A percentile compares a stretch with the other conserved stretches of the same genome.
Evolutionary conservation across 2,797 vertebrate species (phyloP).

Genomic region (Spinus olivaceus): DNA sequence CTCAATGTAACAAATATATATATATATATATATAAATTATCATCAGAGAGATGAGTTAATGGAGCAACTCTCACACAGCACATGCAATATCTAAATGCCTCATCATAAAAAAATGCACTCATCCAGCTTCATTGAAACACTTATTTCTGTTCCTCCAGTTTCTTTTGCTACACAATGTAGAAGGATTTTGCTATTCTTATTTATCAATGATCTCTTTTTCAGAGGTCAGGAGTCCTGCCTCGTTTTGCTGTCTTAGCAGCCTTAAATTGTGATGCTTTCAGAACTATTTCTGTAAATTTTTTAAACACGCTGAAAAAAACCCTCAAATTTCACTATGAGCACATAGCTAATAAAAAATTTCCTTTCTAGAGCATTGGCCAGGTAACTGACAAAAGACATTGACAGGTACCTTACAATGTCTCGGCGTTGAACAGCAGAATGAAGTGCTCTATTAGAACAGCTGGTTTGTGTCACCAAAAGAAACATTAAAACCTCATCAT

Average conservation of each 20-base stretch:
- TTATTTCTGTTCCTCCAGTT: neutral
- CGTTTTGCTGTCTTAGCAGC: neutral
- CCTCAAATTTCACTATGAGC: neutral
- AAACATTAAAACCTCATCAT: neutral
- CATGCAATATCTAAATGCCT: neutral
- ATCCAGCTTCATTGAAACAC: neutral
- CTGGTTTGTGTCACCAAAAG: neutral
- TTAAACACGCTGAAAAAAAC: neutral
- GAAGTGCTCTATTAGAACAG: neutral
- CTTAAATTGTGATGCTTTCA: neutral
- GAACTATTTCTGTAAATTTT: neutral
- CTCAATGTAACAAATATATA: neutral
- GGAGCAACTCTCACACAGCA: neutral
- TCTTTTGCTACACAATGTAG: neutral
- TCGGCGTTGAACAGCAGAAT: neutral
- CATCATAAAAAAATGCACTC: neutral
- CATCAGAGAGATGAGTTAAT: neutral
- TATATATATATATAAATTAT: neutral
- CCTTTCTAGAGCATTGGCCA: fast-evolving
- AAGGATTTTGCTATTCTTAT: neutral
- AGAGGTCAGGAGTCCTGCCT: neutral
- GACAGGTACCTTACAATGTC: neutral
- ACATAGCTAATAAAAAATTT: neutral
- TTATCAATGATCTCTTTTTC: neutral
- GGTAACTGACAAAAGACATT: neutral